Evolutionary conservation across 2,888 invertebrate species (phyloP), one percentile per base, ranked within the genome.

Genomic region (Orthonychiurus folsomi): DNA sequence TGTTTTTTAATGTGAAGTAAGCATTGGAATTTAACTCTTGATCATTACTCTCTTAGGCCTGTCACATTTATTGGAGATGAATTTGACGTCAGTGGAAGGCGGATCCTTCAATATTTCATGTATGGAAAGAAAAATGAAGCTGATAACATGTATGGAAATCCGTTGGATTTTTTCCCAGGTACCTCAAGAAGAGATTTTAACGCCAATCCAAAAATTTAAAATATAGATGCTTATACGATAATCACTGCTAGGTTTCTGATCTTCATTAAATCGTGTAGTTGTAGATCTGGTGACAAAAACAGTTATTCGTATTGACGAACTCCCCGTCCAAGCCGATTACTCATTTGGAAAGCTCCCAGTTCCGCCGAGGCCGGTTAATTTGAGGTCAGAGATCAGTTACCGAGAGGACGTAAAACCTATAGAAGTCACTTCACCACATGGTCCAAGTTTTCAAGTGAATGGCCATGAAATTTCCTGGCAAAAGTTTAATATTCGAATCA

Each of bases 401-500:
- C 53, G 69, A 28, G 60, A 63, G 12, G 69, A 67, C 55, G 50
- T 71, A 20, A 72, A 71, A 59, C 69, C 68, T 0, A 26, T 71
- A 1, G 63, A 69, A 18, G 59, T 68, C 1, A 28, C 56, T 20
- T 67, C 66, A 24, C 70, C 72, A 0, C 61, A 69, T 28, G 72
- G 72, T 2, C 67, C 70, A 23, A 70, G 68, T 53, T 72, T 70
- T 50, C 50, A 59, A 27, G 63, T 72, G 2, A 58, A 65, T 56
- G 70, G 70, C 2, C 66, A 68, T 55, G 50, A 54, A 9, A 60
- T 71, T 1, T 12, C 52, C 1, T 71, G 71, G 71, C 67, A 69
- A 60, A 71, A 71, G 52, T 71, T 67, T 59, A 61, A 66, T n/a
- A 67, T 71, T 53, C 53, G 71, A 18, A 56, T 69, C 20, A 66